Percentiles rank a stretch among this genome's conserved stretches.
Conservation (phyloP, 2,888 invertebrate genomes). For the Agonopterix alstromeriana region DNA sequence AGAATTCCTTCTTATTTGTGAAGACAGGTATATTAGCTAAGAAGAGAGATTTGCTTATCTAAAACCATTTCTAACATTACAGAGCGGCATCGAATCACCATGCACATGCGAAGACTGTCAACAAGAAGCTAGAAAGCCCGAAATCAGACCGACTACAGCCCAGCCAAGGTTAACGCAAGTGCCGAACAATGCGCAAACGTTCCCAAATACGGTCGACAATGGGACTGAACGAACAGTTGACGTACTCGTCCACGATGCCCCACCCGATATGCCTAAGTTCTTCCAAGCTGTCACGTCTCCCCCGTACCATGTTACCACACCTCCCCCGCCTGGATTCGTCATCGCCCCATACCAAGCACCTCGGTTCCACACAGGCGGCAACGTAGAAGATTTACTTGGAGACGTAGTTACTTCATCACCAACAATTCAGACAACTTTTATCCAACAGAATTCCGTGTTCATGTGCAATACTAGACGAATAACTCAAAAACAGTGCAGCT, state of each 20-base stretch:
- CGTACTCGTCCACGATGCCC: conserved; percentile 65
- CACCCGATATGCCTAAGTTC: conserved; percentile 54
- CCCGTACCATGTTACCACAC: conserved; percentile 47
- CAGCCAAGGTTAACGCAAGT: conserved; percentile 25
- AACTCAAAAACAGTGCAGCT: conserved; percentile 59
- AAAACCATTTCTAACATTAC: conserved; percentile 25
- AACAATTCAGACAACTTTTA: conserved; percentile 59
- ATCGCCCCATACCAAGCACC: conserved; percentile 56
- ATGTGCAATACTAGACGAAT: conserved; percentile 68
- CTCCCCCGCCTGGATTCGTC: conserved; percentile 63
- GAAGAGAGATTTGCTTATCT: conserved; percentile 1
- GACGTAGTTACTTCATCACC: conserved; percentile 80
- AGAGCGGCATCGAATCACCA: conserved; percentile 64
- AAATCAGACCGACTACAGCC: conserved; percentile 24
- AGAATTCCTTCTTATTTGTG: too few relatives aligned
- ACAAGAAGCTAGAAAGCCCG: conserved; percentile 28
- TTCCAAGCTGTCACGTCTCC: conserved; percentile 62
- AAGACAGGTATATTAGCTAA: too few relatives aligned
- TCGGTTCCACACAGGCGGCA: conserved; percentile 76
- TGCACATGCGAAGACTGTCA: conserved; percentile 68
- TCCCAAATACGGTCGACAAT: conserved; percentile 45
- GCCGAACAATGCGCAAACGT: conserved; percentile 28
- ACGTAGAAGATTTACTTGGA: conserved; percentile 81
- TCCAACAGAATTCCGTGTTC: conserved; percentile 68
- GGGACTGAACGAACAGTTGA: conserved; percentile 56